Conservation (phyloP, 1,140 invertebrate genomes). For the Cydia fagiglandana region DNA sequence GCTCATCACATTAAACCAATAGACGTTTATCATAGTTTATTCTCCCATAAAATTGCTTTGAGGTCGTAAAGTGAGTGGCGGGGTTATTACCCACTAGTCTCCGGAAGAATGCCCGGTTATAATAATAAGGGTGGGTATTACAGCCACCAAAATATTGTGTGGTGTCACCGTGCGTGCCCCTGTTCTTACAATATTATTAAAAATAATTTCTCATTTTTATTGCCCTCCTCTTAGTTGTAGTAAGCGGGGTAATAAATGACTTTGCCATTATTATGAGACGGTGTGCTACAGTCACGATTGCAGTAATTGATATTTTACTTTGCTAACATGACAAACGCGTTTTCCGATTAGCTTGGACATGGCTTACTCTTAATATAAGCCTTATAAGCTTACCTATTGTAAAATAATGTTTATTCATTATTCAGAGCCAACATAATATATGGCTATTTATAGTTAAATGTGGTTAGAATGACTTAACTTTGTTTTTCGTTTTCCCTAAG, state of each 20-base stretch:
- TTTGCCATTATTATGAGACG: slow-evolving; percentile 42
- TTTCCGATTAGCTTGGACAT: background rate
- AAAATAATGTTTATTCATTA: too few species aligned
- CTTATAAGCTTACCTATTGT: too few species aligned
- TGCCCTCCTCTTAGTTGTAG: slow-evolving; percentile 42
- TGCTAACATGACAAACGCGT: slow-evolving; percentile 1
- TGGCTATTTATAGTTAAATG: too few species aligned
- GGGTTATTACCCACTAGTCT: slow-evolving; percentile 55
- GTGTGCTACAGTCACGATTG: slow-evolving; percentile 1
- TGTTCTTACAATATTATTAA: slow-evolving; percentile 53
- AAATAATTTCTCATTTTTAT: slow-evolving; percentile 66
- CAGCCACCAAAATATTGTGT: slow-evolving; percentile 62
- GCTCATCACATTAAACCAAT: slow-evolving; percentile 23
- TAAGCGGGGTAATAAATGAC: slow-evolving; percentile 50
- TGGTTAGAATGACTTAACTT: too few species aligned
- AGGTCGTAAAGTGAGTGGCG: slow-evolving; percentile 64
- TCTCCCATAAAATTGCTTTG: slow-evolving; percentile 46
- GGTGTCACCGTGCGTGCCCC: slow-evolving; percentile 46
- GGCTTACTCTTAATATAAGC: background rate
- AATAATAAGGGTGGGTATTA: slow-evolving; percentile 64
- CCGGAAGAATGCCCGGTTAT: slow-evolving; percentile 57
- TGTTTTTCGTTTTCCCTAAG: too few species aligned
- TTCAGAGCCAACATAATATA: too few species aligned
- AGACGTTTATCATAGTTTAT: slow-evolving; percentile 38
- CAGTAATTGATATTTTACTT: slow-evolving; percentile 26